These are phyloP conservation scores for Lasioglossum lativentre DNA, from an alignment of 2,888 invertebrate genomes.

Conservation along the genomic window DNA sequence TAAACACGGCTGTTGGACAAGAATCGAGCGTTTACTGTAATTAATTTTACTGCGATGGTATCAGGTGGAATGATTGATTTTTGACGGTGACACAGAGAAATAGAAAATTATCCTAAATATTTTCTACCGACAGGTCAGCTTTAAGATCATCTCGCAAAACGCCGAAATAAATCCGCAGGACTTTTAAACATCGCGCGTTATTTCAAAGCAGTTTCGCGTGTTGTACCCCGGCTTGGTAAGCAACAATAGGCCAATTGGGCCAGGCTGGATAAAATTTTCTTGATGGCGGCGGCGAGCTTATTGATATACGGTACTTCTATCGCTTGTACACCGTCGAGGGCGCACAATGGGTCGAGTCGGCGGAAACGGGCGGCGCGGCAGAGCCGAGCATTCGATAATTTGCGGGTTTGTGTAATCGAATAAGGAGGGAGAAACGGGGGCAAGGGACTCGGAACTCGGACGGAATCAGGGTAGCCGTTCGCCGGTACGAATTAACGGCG, in stretches of 20 bases:
- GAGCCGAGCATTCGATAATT: constrained; percentile 41
- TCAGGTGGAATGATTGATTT: too few species aligned
- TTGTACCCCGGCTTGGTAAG: not conserved
- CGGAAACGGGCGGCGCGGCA: constrained; percentile 17
- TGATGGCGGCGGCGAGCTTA: not conserved
- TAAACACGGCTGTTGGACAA: too few species aligned
- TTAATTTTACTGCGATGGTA: too few species aligned
- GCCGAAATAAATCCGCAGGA: too few species aligned
- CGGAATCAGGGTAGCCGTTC: constrained; percentile 18
- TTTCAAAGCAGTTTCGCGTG: not conserved
- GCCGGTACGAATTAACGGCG: constrained; percentile 31
- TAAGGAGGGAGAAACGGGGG: constrained; percentile 22
- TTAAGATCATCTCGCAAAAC: too few species aligned
- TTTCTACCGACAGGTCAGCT: too few species aligned
- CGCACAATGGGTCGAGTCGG: constrained; percentile 7
- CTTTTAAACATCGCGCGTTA: not conserved
- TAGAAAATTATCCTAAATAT: too few species aligned
- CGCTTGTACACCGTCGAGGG: not conserved
- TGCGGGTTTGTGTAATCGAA: constrained; percentile 46
- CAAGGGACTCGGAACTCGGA: not conserved
- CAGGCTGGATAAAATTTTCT: not conserved
- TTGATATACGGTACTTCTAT: constrained; percentile 38
- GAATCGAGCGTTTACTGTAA: too few species aligned
- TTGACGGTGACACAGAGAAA: too few species aligned
- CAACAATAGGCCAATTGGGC: not conserved